Base-by-base conservation (phyloP, 2,797 vertebrate species). In the Pseudotriccus pelzelni region DNA sequence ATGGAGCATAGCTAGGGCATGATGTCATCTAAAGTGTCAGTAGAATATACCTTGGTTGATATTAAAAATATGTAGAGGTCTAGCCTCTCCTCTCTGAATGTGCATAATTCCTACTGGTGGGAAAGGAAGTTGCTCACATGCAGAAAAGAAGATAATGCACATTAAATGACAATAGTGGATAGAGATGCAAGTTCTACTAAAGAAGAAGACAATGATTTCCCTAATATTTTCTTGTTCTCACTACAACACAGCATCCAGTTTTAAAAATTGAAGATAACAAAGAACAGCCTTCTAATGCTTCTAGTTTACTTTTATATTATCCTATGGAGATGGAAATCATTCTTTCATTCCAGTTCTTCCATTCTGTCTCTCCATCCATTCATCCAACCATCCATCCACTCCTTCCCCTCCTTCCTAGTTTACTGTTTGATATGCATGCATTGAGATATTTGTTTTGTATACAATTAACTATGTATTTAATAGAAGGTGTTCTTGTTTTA, bases 361-460 rank as follows among this genome's bases (percentile, higher is more conserved):
- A 15, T 96, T 96, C 84, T 93, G 77, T 92, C 84, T 79, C 66
- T 86, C 66, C 32, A 67, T n/a, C 12, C 70, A 75, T 76, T 81
- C 81, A 90, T 94, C 89, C 89, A 89, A 59, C 10, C 1, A 3
- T 15, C 19, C 47, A 67, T 93, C 90, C 68, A 83, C 69, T 63
- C 87, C 88, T 93, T 94, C 62, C 34, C 14, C 14, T 90, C 12
- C 55, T 90, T 79, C 23, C 90, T 92, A 94, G 83, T 94, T 96
- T 92, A 66, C 89, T 89, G 90, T 93, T 97, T 96, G 85, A 95
- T 93, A 95, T 59, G 73, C 93, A 96, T 93, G 86, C 90, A 96
- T 96, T 84, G 86, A 96, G 75, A 96, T 91, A 97, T 63, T 97
- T 96, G 34, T 73, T 36, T 84, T 88, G 53, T 62, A 46, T 84